Conservation (phyloP, 1,140 invertebrate genomes). For the Octopus sinensis region DNA sequence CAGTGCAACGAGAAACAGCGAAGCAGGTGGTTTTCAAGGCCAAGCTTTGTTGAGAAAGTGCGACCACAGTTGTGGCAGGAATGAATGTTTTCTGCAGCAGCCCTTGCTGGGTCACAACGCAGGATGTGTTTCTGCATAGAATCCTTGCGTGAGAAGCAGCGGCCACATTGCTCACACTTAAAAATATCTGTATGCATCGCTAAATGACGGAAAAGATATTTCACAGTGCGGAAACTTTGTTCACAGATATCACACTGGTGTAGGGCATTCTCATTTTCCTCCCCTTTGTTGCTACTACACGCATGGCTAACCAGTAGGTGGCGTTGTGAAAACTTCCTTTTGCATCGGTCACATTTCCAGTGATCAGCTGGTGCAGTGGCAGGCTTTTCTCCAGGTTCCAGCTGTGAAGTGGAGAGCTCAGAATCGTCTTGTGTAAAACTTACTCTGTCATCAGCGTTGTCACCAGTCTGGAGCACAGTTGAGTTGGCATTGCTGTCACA, state of each 20-base stretch:
- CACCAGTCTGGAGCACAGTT: not conserved
- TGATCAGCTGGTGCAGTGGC: constrained; percentile 30
- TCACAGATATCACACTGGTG: constrained; percentile 62
- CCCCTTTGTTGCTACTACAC: constrained; percentile 13
- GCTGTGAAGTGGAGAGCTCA: constrained; percentile 31
- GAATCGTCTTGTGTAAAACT: constrained; percentile 34
- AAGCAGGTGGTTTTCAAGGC: constrained; percentile 37
- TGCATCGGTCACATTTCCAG: constrained; percentile 32
- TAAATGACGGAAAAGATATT: constrained; percentile 60
- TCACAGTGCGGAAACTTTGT: constrained; percentile 58
- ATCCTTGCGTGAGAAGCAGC: constrained; percentile 50
- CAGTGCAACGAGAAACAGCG: constrained; percentile 43
- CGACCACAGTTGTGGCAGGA: constrained; percentile 42
- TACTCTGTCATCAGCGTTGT: constrained; percentile 14
- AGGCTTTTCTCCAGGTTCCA: constrained; percentile 28
- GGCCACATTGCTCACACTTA: constrained; percentile 53
- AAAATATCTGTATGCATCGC: constrained; percentile 61
- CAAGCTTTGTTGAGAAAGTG: constrained; percentile 39
- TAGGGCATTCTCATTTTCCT: not conserved
- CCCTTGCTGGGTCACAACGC: constrained; percentile 44
- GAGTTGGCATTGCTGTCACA: constrained; percentile 26
- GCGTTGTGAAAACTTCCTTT: constrained; percentile 28
- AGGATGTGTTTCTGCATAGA: constrained; percentile 47
- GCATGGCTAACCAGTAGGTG: constrained; percentile 24
- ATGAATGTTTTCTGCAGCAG: constrained; percentile 40